Conservation (phyloP, 2,888 invertebrate genomes). For the Chaitophorus viminalis region DNA sequence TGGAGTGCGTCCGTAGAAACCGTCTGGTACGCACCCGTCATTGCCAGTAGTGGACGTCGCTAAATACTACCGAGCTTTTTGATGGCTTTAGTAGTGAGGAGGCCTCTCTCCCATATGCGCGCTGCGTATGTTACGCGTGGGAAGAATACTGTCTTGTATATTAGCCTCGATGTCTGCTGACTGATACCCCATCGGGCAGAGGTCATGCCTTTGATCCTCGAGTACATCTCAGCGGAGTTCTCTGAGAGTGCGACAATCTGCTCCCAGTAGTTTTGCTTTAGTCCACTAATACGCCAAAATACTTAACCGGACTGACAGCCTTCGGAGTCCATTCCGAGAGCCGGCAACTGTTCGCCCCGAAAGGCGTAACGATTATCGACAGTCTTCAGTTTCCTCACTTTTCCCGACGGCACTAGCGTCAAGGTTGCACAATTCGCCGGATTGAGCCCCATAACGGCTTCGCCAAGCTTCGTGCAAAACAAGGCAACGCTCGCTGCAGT, state of each 20-base stretch:
- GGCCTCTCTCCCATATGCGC: too few relatives aligned
- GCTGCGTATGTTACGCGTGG: too few relatives aligned
- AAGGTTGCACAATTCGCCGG: background rate
- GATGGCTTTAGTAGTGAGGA: background rate
- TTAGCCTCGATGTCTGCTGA: too few relatives aligned
- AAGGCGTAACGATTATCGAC: background rate
- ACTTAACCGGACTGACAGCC: too few relatives aligned
- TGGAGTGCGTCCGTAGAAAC: background rate
- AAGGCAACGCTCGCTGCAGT: background rate
- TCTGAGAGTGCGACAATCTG: too few relatives aligned
- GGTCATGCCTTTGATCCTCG: too few relatives aligned
- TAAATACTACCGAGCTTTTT: background rate
- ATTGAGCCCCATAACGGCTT: background rate
- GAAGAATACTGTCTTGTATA: too few relatives aligned
- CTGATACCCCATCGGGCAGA: too few relatives aligned
- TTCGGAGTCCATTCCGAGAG: background rate
- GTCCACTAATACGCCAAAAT: too few relatives aligned
- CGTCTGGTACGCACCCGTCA: background rate
- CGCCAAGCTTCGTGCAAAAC: background rate
- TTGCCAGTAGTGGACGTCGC: background rate
- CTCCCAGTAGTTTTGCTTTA: too few relatives aligned
- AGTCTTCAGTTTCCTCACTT: background rate
- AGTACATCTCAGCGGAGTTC: too few relatives aligned
- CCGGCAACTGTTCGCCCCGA: fast-evolving
- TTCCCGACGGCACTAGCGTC: background rate